Evolutionary conservation across 2,888 invertebrate genomes (phyloP).

Genomic region (Stenotaenia linearis): DNA sequence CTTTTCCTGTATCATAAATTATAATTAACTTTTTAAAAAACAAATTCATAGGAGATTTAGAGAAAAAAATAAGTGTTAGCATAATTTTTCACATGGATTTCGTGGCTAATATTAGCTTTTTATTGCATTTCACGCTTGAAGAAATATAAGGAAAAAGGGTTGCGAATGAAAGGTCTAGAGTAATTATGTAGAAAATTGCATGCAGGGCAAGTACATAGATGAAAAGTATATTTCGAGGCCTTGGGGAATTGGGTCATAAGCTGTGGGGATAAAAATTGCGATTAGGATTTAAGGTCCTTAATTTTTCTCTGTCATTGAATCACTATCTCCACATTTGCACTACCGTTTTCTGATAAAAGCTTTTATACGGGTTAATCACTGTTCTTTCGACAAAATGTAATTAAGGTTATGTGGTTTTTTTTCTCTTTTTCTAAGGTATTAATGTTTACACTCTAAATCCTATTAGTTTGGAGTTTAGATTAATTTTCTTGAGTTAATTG

Average conservation of each 20-base stretch:
- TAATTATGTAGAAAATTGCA: constrained; percentile 19
- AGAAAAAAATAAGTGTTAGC: neutral
- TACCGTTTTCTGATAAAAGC: neutral
- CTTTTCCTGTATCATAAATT: neutral
- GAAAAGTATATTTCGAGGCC: neutral
- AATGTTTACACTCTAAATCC: neutral
- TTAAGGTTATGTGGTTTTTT: neutral
- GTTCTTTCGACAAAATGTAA: neutral
- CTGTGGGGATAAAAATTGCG: neutral
- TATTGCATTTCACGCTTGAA: neutral
- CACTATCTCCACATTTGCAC: neutral
- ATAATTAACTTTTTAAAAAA: neutral
- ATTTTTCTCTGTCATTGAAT: neutral
- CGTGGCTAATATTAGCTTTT: constrained; percentile 6
- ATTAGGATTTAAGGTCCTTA: neutral
- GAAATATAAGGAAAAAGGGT: neutral
- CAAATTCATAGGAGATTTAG: neutral
- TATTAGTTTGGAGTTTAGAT: neutral
- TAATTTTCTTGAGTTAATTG: neutral
- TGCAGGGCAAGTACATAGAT: constrained; percentile 11
- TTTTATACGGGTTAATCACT: neutral
- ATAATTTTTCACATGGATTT: neutral
- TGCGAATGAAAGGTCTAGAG: constrained; percentile 4
- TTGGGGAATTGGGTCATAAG: constrained; percentile 5
- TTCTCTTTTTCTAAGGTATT: neutral